These are phyloP conservation scores for Leptinotarsa defecta DNA, from an alignment of 1,140 invertebrate genomes.

Conservation along the genomic window DNA sequence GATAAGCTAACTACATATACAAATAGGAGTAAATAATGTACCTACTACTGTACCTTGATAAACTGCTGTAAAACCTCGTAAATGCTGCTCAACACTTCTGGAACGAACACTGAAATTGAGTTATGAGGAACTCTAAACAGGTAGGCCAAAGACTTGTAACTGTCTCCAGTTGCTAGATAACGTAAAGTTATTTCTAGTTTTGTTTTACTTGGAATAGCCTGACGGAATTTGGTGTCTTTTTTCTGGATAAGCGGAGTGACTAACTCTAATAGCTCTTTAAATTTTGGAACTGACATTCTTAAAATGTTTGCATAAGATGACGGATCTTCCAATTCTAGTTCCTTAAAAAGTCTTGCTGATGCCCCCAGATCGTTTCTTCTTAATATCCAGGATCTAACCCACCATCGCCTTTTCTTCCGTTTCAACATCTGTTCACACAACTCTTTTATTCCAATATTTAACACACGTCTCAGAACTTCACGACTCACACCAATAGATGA, in stretches of 20 bases:
- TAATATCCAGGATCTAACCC: constrained; percentile 13
- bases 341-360: constrained; percentile 18
- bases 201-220: constrained; percentile 23
- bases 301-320: constrained; percentile 16
- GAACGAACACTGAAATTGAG: constrained; percentile 21
- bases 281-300: constrained; percentile 25
- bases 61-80: background rate
- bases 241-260: constrained; percentile 14
- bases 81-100: constrained; percentile 19
- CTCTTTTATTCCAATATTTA: constrained; percentile 7
- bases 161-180: constrained; percentile 33
- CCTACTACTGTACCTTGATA: background rate
- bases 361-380: constrained; percentile 11
- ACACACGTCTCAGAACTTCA: constrained; percentile 7
- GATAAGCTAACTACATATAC: background rate
- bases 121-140: constrained; percentile 30
- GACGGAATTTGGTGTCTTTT: constrained; percentile 21
- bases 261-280: constrained; percentile 14
- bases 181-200: constrained; percentile 28
- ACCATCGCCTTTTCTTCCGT: constrained; percentile 14
- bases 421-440: constrained; percentile 14
- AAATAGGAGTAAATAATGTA: constrained; percentile 9
- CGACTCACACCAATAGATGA: constrained; percentile 5
- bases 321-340: constrained; percentile 25
- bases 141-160: constrained; percentile 31